phyloP scores from a whole-genome alignment of 2,888 invertebrate species.

The Drosophila bunnanda region DNA sequence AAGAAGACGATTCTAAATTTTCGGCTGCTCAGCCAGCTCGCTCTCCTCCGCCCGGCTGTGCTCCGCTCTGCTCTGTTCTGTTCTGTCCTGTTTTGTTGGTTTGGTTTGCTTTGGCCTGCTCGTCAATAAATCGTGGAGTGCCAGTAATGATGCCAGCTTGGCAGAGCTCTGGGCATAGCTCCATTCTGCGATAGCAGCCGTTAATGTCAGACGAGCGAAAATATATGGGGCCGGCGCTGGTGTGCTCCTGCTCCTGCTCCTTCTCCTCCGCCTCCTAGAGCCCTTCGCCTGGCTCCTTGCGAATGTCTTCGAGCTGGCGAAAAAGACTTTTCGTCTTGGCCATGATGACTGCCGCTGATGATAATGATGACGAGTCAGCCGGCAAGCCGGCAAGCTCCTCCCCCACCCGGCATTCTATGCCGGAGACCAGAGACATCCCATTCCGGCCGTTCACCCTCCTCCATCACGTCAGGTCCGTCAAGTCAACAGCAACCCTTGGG shows the following conservation, averaged over 20 bases:
- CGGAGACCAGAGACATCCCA: conserved; percentile 31
- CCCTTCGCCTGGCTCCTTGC: conserved; percentile 10
- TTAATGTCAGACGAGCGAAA: conserved; percentile 85
- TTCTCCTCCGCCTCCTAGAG: conserved; percentile 4
- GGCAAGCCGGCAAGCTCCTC: conserved; percentile 35
- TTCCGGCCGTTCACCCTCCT: conserved; percentile 21
- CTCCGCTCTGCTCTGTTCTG: not conserved
- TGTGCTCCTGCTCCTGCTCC: not conserved
- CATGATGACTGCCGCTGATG: conserved; percentile 50
- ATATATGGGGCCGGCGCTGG: conserved; percentile 80
- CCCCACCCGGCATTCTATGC: conserved; percentile 2
- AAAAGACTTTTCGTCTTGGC: conserved; percentile 60
- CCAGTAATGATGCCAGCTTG: conserved; percentile 79
- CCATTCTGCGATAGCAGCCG: conserved; percentile 84
- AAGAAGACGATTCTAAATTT: conserved; percentile 81
- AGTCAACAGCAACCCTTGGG: conserved; percentile 63
- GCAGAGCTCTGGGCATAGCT: conserved; percentile 63
- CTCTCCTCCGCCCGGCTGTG: conserved; percentile 4
- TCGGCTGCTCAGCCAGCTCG: conserved; percentile 57
- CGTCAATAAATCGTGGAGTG: conserved; percentile 85
- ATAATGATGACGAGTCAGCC: conserved; percentile 56
- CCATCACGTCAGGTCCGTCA: conserved; percentile 64
- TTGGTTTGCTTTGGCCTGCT: conserved; percentile 53
- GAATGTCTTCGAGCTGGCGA: conserved; percentile 66
- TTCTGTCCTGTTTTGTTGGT: conserved; percentile 32